These are phyloP conservation scores for Drosophila ficusphila DNA, from an alignment of 1,140 invertebrate genomes.

Conservation along the genomic window DNA sequence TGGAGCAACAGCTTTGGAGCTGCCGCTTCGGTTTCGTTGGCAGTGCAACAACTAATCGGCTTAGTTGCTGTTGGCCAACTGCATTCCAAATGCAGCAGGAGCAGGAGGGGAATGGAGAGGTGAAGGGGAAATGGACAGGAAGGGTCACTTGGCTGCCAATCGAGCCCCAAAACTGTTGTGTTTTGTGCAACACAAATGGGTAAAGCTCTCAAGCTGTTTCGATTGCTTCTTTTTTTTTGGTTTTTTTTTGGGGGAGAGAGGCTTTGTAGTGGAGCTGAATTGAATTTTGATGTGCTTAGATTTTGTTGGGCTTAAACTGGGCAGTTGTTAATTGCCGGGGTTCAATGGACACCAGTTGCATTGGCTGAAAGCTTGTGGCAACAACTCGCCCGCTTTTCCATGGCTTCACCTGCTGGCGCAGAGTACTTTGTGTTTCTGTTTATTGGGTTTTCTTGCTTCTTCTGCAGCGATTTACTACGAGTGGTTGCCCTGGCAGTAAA, in stretches of 20 bases:
- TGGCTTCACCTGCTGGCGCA: conserved; percentile 39
- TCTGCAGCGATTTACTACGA: background rate
- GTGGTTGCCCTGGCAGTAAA: conserved; percentile 31
- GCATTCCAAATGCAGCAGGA: conserved; percentile 34
- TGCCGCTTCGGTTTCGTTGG: conserved; percentile 20
- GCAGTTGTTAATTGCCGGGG: conserved; percentile 16
- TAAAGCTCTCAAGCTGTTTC: conserved; percentile 25
- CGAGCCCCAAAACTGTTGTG: conserved; percentile 7
- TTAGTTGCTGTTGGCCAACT: conserved; percentile 47
- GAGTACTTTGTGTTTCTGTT: background rate
- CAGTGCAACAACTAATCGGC: conserved; percentile 48
- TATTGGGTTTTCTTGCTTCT: background rate
- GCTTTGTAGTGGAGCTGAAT: conserved; percentile 4
- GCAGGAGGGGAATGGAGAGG: background rate
- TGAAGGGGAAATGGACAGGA: background rate
- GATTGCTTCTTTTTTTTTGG: too few species aligned
- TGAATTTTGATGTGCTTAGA: conserved; percentile 34
- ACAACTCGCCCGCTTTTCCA: conserved; percentile 49
- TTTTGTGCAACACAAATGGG: conserved; percentile 11
- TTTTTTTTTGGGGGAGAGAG: background rate
- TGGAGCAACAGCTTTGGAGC: conserved; percentile 1
- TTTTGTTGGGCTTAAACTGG: background rate
- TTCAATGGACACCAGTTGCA: conserved; percentile 47
- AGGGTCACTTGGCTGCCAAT: conserved; percentile 14
- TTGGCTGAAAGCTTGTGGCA: conserved; percentile 25